These are phyloP conservation scores for Falco biarmicus DNA, from an alignment of 2,797 vertebrate species.

Conservation along the genomic window DNA sequence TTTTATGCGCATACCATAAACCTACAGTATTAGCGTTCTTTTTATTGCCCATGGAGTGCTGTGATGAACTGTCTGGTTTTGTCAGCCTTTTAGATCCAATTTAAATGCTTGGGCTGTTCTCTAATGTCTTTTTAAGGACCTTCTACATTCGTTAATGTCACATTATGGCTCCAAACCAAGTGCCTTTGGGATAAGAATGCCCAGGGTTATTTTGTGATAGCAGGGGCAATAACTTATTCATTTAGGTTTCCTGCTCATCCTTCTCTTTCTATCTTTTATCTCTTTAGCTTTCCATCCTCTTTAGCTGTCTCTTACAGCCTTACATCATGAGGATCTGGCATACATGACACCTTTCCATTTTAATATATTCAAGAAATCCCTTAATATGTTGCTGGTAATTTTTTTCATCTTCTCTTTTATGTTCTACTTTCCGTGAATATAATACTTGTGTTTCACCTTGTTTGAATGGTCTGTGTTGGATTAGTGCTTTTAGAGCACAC, in stretches of 20 bases:
- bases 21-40: neutral
- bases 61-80: slow-evolving; percentile 12
- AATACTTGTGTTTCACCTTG: neutral
- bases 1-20: slow-evolving; percentile 6
- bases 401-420: neutral
- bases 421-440: neutral
- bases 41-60: neutral
- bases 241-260: neutral
- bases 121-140: slow-evolving; percentile 24
- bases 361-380: neutral
- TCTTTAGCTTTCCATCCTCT: neutral
- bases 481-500: neutral
- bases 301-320: neutral
- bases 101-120: slow-evolving; percentile 4
- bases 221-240: neutral
- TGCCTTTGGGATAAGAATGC: neutral
- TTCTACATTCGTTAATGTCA: neutral
- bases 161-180: neutral
- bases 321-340: neutral
- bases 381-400: neutral
- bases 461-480: neutral
- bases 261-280: neutral
- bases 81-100: slow-evolving; percentile 7
- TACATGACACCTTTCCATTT: neutral
- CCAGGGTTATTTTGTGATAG: neutral